Conservation (phyloP, 2,113 vertebrate species). For the Hucho hucho region DNA sequence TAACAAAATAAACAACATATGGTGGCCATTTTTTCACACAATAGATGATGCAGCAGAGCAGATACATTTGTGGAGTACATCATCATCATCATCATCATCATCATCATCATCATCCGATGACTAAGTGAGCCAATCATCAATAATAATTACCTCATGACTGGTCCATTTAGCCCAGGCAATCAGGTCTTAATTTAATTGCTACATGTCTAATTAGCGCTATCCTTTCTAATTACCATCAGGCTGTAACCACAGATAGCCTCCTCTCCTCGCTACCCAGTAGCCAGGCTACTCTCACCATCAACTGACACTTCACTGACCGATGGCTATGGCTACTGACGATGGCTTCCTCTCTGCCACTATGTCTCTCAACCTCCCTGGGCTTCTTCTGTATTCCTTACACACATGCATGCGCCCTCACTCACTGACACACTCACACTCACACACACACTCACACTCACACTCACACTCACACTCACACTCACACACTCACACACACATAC, state of each 20-base stretch:
- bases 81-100: neutral
- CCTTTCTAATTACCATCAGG: conserved; percentile 45
- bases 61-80: neutral
- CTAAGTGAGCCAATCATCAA: conserved; percentile 35
- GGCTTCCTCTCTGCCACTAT: neutral
- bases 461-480: neutral
- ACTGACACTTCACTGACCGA: neutral
- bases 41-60: neutral
- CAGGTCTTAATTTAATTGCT: conserved; percentile 42
- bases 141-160: conserved; percentile 48
- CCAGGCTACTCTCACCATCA: conserved; percentile 2
- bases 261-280: neutral
- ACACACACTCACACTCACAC: neutral
- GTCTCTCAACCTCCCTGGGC: neutral
- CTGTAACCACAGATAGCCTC: conserved; percentile 4
- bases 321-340: neutral
- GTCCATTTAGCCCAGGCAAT: conserved; percentile 40
- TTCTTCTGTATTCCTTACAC: neutral
- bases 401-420: neutral
- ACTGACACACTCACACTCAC: neutral
- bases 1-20: conserved; percentile 1
- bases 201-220: conserved; percentile 45
- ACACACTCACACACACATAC: neutral
- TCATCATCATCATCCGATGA: conserved; percentile 7
- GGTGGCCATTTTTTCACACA: neutral